Percentiles rank a stretch among this genome's conserved stretches.
phyloP scores from a whole-genome alignment of 2,113 vertebrate genomes.

The Perca flavescens region DNA sequence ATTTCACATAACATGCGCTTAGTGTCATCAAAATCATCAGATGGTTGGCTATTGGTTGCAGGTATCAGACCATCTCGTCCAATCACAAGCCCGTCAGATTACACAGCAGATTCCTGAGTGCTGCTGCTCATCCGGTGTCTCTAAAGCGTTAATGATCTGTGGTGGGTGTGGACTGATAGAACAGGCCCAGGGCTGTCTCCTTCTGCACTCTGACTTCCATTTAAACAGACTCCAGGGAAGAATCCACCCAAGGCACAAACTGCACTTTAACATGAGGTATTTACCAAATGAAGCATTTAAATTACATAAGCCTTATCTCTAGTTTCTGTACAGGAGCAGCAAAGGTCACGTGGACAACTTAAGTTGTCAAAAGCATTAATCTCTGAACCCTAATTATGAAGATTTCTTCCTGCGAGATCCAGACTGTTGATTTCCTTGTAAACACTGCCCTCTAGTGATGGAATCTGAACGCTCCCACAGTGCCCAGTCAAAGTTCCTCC shows the following conservation, averaged over 20 bases:
- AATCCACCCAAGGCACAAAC: conserved; percentile 1
- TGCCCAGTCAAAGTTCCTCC: too few relatives aligned
- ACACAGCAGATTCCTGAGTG: conserved; percentile 12
- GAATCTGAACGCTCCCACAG: not conserved
- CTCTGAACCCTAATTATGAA: not conserved
- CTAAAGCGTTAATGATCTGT: conserved; percentile 2
- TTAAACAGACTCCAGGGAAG: conserved; percentile 30
- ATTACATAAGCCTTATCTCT: not conserved
- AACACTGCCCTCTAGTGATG: conserved; percentile 58
- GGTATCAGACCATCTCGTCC: too few relatives aligned
- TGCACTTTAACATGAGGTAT: not conserved
- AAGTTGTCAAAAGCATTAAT: not conserved
- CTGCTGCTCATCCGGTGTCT: not conserved
- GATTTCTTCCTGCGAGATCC: not conserved
- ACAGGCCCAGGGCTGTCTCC: conserved; percentile 18
- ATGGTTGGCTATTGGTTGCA: too few relatives aligned
- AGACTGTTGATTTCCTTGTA: conserved; percentile 26
- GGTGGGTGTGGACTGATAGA: conserved; percentile 33
- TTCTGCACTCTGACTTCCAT: not conserved
- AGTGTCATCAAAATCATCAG: too few relatives aligned
- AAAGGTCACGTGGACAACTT: not conserved
- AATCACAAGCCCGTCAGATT: not conserved
- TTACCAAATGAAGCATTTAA: not conserved
- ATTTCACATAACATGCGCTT: too few relatives aligned
- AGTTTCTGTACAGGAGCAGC: not conserved